phyloP scores from a whole-genome alignment of 2,113 vertebrate species.

The Sturnus vulgaris region DNA sequence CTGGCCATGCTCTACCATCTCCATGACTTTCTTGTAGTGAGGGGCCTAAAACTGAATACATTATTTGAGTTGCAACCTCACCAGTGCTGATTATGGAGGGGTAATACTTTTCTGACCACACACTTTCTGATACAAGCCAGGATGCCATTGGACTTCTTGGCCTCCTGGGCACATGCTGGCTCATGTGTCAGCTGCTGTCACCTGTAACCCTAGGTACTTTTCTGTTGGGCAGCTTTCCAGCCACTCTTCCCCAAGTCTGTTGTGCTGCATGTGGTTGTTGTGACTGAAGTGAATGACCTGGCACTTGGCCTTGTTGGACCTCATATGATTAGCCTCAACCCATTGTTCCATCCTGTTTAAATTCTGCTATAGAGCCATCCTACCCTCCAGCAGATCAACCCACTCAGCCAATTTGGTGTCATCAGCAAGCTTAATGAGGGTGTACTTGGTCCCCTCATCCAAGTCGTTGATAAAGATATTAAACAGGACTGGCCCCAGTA shows the following conservation, averaged over 20 bases:
- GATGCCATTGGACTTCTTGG: not conserved
- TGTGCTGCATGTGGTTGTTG: not conserved
- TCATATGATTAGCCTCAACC: fast-evolving
- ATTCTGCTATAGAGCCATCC: not conserved
- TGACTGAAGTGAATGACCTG: not conserved
- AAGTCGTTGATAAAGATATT: not conserved
- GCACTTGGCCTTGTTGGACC: not conserved
- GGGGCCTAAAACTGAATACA: not conserved
- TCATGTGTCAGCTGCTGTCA: not conserved
- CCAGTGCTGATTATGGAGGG: not conserved
- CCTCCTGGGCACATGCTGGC: not conserved
- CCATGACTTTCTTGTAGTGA: not conserved
- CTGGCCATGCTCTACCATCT: not conserved
- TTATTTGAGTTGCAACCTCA: not conserved
- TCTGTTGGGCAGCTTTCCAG: not conserved
- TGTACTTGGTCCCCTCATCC: not conserved
- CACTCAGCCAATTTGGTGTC: not conserved
- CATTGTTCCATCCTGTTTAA: not conserved
- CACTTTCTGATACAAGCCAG: not conserved
- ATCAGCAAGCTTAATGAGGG: not conserved
- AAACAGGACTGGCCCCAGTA: not conserved
- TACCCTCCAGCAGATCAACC: not conserved
- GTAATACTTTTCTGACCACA: not conserved
- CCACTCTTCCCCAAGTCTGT: not conserved
- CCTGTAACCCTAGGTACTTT: not conserved